These are phyloP conservation scores for Drosophila gaucha DNA, from an alignment of 2,888 invertebrate species.

Conservation along the genomic window DNA sequence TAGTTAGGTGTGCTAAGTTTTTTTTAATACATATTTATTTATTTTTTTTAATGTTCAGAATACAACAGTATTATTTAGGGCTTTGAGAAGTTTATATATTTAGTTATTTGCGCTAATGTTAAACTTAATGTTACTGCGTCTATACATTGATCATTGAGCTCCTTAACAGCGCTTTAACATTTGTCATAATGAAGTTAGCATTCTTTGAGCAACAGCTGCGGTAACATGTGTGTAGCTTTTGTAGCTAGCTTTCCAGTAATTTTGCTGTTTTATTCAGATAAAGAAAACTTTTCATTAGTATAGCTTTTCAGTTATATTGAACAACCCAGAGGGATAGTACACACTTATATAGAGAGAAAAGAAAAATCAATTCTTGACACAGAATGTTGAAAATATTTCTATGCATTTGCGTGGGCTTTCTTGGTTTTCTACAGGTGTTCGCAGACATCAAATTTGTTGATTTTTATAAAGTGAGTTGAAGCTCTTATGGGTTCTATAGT, in stretches of 20 bases:
- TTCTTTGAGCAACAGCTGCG: not conserved
- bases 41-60: not conserved
- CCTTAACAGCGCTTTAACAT: too few species aligned
- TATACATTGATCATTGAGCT: not conserved
- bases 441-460: not conserved
- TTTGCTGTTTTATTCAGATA: not conserved
- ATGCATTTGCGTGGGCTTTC: constrained; percentile 5
- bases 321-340: not conserved
- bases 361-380: too few species aligned
- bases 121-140: not conserved
- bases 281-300: not conserved
- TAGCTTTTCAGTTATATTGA: not conserved
- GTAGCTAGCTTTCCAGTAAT: not conserved
- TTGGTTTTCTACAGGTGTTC: constrained; percentile 1
- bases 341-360: not conserved
- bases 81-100: not conserved
- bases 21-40: too few species aligned
- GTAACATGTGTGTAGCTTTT: not conserved
- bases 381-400: constrained; percentile 19
- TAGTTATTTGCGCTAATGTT: not conserved
- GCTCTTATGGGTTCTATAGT: not conserved
- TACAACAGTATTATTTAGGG: not conserved
- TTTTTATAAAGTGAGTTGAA: constrained; percentile 22
- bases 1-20: too few species aligned
- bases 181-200: too few species aligned